Percentiles rank a stretch among this genome's conserved stretches.
phyloP scores from a whole-genome alignment of 2,797 vertebrate species.

The Malacoraja senta region DNA sequence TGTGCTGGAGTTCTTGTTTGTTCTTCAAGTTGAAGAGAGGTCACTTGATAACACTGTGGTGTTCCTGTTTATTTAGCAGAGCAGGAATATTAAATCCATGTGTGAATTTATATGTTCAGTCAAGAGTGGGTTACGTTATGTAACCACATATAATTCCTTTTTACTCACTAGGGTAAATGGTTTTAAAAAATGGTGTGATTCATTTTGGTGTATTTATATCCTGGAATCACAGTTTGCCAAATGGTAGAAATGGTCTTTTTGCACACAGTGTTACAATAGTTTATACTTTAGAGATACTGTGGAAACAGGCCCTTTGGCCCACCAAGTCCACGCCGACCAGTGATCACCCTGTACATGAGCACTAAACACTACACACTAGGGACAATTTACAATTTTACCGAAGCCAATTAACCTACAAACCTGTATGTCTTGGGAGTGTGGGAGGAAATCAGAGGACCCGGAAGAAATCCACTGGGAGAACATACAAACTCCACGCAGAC shows the following conservation, averaged over 20 bases:
- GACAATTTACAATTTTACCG: no score
- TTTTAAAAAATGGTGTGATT: not conserved
- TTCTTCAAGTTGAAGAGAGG: not conserved
- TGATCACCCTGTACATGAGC: no score
- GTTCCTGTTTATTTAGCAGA: not conserved
- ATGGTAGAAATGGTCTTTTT: not conserved
- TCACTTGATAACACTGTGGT: not conserved
- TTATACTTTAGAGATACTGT: no score
- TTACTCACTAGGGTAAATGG: not conserved
- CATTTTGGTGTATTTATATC: not conserved
- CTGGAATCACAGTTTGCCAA: not conserved
- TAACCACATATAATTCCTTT: not conserved
- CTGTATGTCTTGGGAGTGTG: no score
- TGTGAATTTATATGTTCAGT: not conserved
- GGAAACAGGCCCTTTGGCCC: no score
- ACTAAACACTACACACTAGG: no score
- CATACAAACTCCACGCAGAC: no score
- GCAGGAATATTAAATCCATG: not conserved
- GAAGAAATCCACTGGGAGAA: no score
- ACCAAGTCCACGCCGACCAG: no score
- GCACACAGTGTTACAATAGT: not conserved
- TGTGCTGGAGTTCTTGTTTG: not conserved
- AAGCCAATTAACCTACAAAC: no score
- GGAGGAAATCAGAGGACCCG: no score
- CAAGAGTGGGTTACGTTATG: not conserved